Conservation (phyloP, 2,113 vertebrate genomes). For the Kryptolebias marmoratus region DNA sequence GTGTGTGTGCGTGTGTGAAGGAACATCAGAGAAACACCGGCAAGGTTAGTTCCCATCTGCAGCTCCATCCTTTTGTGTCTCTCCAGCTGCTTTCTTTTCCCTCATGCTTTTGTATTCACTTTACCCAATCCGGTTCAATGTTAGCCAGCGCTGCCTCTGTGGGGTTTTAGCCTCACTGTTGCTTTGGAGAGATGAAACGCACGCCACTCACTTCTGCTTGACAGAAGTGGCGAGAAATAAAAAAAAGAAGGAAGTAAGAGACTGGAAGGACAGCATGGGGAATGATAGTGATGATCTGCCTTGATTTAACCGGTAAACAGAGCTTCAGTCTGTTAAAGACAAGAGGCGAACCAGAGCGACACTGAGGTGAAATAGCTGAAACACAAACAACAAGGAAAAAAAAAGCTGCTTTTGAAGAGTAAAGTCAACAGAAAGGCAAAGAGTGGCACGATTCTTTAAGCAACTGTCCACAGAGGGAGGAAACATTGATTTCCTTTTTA, state of each 20-base stretch:
- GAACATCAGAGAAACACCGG: constrained; percentile 74
- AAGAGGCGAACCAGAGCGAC: constrained; percentile 35
- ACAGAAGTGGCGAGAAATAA: constrained; percentile 54
- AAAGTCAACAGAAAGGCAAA: constrained; percentile 38
- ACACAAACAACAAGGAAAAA: constrained; percentile 35
- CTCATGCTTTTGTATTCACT: constrained; percentile 71
- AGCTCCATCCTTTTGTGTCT: constrained; percentile 69
- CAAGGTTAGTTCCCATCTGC: constrained; percentile 78
- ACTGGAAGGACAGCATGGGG: constrained; percentile 37
- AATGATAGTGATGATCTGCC: constrained; percentile 56
- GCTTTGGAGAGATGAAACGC: constrained; percentile 72
- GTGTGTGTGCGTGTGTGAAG: constrained; percentile 52
- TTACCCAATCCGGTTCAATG: constrained; percentile 59
- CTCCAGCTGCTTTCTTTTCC: constrained; percentile 71
- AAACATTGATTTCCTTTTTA: constrained; percentile 70
- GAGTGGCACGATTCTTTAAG: constrained; percentile 46
- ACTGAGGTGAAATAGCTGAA: constrained; percentile 40
- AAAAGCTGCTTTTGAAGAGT: constrained; percentile 49
- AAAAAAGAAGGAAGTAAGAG: constrained; percentile 47
- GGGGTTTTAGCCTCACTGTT: constrained; percentile 62
- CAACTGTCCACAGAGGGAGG: constrained; percentile 50
- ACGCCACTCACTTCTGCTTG: constrained; percentile 64
- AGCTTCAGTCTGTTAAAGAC: constrained; percentile 54
- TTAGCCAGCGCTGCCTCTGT: constrained; percentile 61
- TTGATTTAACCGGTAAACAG: constrained; percentile 65